These are phyloP conservation scores for Triops longicaudatus DNA, from an alignment of 1,140 invertebrate genomes.

Conservation along the genomic window DNA sequence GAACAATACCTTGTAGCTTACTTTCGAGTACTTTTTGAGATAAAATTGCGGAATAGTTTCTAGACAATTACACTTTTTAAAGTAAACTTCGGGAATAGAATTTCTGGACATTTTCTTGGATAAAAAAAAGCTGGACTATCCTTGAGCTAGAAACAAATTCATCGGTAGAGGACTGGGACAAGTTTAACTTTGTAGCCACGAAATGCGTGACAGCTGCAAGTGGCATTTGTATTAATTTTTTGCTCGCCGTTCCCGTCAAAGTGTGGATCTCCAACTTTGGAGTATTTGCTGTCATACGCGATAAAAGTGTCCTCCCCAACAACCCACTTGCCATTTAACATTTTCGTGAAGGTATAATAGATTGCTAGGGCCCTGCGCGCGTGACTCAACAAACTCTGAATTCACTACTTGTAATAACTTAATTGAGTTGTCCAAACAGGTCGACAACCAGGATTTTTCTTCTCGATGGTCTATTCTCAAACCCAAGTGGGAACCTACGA, in stretches of 20 bases:
- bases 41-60: no score
- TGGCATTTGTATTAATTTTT: not conserved
- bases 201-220: not conserved
- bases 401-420: not conserved
- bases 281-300: conserved; percentile 3
- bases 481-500: no score
- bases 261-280: not conserved
- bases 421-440: not conserved
- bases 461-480: not conserved
- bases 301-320: conserved; percentile 6
- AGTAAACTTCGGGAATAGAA: no score
- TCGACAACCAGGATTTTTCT: not conserved
- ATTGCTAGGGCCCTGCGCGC: not conserved
- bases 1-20: no score
- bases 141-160: no score
- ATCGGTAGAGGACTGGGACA: not conserved
- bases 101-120: no score
- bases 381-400: conserved; percentile 1
- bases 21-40: no score
- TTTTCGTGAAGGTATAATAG: not conserved
- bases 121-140: no score
- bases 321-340: not conserved
- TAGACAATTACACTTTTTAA: no score
- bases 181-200: not conserved
- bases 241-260: not conserved